Evolutionary conservation across 2,797 vertebrate species (phyloP).

Genomic region (Sebastes itinus): DNA sequence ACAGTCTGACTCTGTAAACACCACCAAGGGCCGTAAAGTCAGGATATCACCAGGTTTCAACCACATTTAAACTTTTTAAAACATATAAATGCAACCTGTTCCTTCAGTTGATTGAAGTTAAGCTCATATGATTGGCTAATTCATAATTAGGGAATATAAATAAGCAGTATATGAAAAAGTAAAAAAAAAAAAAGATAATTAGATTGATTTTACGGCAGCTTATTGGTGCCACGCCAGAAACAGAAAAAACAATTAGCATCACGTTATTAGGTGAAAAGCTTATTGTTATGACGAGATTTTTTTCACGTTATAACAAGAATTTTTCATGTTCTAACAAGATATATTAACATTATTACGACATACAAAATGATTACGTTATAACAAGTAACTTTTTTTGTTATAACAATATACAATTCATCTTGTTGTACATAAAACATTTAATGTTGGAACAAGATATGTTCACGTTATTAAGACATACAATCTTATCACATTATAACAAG

Average conservation of each 20-base stretch:
- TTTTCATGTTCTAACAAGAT: background rate
- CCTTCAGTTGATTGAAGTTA: background rate
- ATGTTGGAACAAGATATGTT: too few species aligned
- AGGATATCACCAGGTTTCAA: background rate
- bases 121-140: background rate
- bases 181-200: fast-evolving
- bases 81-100: background rate
- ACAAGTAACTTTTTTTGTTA: background rate
- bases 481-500: too few species aligned
- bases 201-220: background rate
- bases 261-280: background rate
- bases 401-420: too few species aligned
- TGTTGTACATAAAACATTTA: too few species aligned
- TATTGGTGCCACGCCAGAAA: background rate
- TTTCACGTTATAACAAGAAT: background rate
- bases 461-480: too few species aligned
- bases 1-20: slow-evolving; percentile 25
- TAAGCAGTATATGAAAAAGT: background rate
- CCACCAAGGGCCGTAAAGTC: background rate
- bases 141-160: background rate
- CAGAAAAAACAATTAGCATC: background rate
- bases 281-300: background rate
- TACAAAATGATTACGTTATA: background rate
- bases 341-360: background rate
- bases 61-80: background rate